Evolutionary conservation across 2,797 vertebrate genomes (phyloP).

Genomic region (Apogon hyalosoma): DNA sequence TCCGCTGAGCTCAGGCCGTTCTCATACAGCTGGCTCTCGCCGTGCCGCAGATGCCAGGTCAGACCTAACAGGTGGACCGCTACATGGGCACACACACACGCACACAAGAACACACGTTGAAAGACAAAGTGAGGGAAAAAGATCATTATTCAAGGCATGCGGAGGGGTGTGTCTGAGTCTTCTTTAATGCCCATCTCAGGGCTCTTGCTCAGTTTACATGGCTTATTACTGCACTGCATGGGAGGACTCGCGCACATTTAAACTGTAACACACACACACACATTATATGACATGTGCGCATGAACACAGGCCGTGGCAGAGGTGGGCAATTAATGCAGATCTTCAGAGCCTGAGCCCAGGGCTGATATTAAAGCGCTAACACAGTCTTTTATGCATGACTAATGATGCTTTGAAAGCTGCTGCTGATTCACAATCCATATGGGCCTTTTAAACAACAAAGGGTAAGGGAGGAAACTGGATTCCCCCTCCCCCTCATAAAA

Average conservation of each 20-base stretch:
- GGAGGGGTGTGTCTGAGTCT: conserved; percentile 62
- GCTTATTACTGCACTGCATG: conserved; percentile 71
- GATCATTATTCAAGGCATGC: conserved; percentile 69
- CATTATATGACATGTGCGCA: not conserved
- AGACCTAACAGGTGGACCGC: conserved; percentile 97
- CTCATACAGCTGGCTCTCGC: conserved; percentile 94
- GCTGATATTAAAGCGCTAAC: conserved; percentile 81
- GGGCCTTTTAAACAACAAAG: conserved; percentile 84
- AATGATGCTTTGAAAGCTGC: conserved; percentile 83
- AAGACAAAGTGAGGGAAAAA: conserved; percentile 33
- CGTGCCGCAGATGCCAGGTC: conserved; percentile 95
- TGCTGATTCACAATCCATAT: conserved; percentile 82
- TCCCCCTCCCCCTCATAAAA: conserved; percentile 73
- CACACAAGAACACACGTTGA: conserved; percentile 3
- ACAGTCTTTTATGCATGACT: conserved; percentile 85
- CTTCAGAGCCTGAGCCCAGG: conserved; percentile 77
- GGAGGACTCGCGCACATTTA: conserved; percentile 20
- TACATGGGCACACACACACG: conserved; percentile 57
- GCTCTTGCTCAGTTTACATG: conserved; percentile 63
- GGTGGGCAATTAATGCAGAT: conserved; percentile 83
- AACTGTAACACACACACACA: conserved; percentile 16
- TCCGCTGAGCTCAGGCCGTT: conserved; percentile 92
- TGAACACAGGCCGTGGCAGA: conserved; percentile 60
- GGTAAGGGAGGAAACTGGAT: conserved; percentile 64
- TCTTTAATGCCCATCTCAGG: conserved; percentile 68